Evolutionary conservation across 1,140 invertebrate species (phyloP).

Genomic region (Vollenhovia emeryi): DNA sequence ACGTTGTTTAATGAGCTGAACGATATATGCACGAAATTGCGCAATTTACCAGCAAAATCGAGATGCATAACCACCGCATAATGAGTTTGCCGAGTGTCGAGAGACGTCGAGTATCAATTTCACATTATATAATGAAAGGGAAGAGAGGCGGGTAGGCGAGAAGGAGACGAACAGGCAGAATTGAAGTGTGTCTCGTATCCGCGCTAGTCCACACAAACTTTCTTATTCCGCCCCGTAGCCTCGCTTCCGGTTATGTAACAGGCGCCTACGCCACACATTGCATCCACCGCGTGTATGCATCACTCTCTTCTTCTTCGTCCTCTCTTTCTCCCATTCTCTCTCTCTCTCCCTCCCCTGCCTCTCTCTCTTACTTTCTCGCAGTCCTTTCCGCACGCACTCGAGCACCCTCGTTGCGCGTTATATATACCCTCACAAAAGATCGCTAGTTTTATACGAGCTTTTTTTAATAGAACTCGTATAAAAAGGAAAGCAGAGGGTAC

Average conservation of each 20-base stretch:
- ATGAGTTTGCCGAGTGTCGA: conserved; percentile 36
- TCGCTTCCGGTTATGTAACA: conserved; percentile 73
- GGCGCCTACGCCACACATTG: conserved; percentile 47
- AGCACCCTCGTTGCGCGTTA: conserved; percentile 35
- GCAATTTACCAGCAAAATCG: conserved; percentile 53
- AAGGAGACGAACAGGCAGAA: conserved; percentile 30
- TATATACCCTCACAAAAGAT: conserved; percentile 58
- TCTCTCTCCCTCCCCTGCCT: not conserved
- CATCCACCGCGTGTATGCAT: conserved; percentile 43
- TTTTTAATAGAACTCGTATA: conserved; percentile 65
- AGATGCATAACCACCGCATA: conserved; percentile 30
- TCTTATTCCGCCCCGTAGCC: conserved; percentile 50
- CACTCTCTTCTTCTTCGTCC: conserved; percentile 6
- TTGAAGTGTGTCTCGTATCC: conserved; percentile 27
- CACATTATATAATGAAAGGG: conserved; percentile 60
- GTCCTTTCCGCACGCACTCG: conserved; percentile 28
- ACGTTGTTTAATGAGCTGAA: conserved; percentile 27
- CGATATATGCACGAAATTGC: conserved; percentile 42
- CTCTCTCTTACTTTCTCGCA: not conserved
- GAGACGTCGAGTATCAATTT: conserved; percentile 68
- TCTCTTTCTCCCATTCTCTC: not conserved
- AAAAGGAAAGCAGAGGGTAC: conserved; percentile 6
- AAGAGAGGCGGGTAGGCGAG: not conserved
- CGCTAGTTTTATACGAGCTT: conserved; percentile 69
- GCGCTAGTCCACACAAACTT: conserved; percentile 58